Percentiles rank a stretch among this genome's conserved stretches.
Evolutionary conservation across 1,140 invertebrate species (phyloP).

Genomic region (Ooceraea biroi): DNA sequence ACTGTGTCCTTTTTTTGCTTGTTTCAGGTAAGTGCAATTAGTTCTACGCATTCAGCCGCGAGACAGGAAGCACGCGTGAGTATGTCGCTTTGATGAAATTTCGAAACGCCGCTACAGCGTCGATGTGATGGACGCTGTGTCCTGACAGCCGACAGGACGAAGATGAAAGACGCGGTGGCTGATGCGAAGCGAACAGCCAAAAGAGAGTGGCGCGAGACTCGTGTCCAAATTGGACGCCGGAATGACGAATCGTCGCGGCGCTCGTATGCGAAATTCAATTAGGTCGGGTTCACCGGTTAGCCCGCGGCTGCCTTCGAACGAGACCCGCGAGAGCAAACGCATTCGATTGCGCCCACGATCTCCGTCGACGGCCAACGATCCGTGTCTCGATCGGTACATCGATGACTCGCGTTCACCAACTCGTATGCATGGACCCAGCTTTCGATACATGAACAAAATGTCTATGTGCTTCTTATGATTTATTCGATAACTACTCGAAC

Average conservation of each 20-base stretch:
- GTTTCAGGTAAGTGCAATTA: constrained; percentile 76
- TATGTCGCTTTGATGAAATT: constrained; percentile 56
- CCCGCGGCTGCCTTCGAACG: constrained; percentile 65
- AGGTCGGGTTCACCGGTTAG: constrained; percentile 67
- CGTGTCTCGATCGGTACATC: constrained; percentile 42
- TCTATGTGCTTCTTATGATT: background rate
- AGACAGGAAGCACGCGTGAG: background rate
- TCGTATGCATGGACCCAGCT: constrained; percentile 13
- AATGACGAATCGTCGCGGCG: constrained; percentile 72
- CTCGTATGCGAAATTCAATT: constrained; percentile 75
- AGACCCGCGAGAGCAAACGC: constrained; percentile 62
- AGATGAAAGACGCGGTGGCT: constrained; percentile 66
- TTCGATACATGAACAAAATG: background rate
- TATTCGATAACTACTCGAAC: background rate
- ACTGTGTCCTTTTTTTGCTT: constrained; percentile 53
- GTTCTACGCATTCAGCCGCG: constrained; percentile 4
- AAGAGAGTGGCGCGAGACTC: constrained; percentile 69
- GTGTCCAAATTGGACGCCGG: constrained; percentile 70
- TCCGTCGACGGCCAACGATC: constrained; percentile 43
- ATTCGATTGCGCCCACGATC: constrained; percentile 55
- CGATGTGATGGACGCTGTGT: constrained; percentile 40
- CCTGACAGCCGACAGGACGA: constrained; percentile 54
- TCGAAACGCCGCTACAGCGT: constrained; percentile 12
- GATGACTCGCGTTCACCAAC: constrained; percentile 30
- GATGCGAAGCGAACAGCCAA: constrained; percentile 37